Percentiles rank a stretch among this genome's conserved stretches.
These are phyloP conservation scores for Phrynosoma platyrhinos DNA, from an alignment of 2,113 vertebrate genomes.

Conservation along the genomic window DNA sequence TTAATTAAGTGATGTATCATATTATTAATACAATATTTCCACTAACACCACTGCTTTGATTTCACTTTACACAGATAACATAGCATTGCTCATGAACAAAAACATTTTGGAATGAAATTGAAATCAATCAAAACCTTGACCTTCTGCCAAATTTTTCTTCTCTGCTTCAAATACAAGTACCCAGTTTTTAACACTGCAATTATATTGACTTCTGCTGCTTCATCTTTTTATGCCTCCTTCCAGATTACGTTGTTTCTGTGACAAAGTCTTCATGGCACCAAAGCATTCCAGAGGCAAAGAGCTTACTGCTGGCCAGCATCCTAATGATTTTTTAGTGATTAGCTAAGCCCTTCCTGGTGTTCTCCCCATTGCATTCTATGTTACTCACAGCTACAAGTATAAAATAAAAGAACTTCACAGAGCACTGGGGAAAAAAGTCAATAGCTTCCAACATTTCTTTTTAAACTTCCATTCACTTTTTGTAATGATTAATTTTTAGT, in stretches of 20 bases:
- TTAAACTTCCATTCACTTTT: no score
- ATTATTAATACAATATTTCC: no score
- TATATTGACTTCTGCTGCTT: neutral
- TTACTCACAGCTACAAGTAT: neutral
- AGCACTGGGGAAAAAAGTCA: neutral
- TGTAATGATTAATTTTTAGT: no score
- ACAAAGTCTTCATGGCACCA: slow-evolving; percentile 33
- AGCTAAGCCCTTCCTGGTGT: neutral
- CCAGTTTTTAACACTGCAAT: neutral
- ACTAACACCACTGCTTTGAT: no score
- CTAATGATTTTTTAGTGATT: slow-evolving; percentile 18
- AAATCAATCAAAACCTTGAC: neutral
- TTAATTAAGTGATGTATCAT: neutral
- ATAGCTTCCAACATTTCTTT: neutral
- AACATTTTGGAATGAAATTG: neutral
- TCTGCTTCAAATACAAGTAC: neutral
- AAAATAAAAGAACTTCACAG: slow-evolving; percentile 1
- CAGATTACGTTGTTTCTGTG: slow-evolving; percentile 9
- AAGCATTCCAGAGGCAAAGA: slow-evolving; percentile 8
- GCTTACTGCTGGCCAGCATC: slow-evolving; percentile 1
- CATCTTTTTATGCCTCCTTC: neutral
- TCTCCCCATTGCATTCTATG: neutral
- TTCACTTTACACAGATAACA: no score
- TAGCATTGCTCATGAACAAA: no score
- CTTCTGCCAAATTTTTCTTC: slow-evolving; percentile 2